Conservation (phyloP, 2,113 vertebrate species). For the Cololabis saira region DNA sequence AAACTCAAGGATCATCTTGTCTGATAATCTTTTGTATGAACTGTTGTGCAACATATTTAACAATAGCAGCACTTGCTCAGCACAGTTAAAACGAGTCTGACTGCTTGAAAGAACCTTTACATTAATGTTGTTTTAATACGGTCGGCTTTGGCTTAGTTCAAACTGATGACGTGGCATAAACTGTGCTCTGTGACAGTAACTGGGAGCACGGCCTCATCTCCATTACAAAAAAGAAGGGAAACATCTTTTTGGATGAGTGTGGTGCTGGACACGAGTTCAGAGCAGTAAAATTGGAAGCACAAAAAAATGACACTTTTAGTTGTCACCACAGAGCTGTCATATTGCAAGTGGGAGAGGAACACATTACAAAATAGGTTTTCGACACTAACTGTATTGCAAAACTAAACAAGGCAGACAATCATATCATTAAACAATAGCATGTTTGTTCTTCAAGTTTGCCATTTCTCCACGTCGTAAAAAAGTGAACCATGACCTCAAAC, state of each 20-base stretch:
- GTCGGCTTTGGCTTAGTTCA: too few species aligned
- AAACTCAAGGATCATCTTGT: too few species aligned
- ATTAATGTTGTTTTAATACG: too few species aligned
- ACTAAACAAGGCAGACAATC: slow-evolving; percentile 73
- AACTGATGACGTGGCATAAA: too few species aligned
- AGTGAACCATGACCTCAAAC: slow-evolving; percentile 61
- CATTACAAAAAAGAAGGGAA: too few species aligned
- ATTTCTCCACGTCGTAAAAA: slow-evolving; percentile 64
- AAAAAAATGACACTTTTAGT: slow-evolving; percentile 13
- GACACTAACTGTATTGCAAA: slow-evolving; percentile 79
- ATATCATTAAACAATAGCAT: slow-evolving; percentile 76
- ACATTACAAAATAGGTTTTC: slow-evolving; percentile 65
- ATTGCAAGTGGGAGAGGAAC: slow-evolving; percentile 48
- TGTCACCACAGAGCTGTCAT: slow-evolving; percentile 50
- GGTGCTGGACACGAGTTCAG: slow-evolving; percentile 13
- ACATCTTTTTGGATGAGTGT: slow-evolving; percentile 4
- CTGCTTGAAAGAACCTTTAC: too few species aligned
- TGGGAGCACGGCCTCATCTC: too few species aligned
- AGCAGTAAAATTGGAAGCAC: slow-evolving; percentile 16
- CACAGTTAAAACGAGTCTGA: too few species aligned
- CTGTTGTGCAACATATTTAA: too few species aligned
- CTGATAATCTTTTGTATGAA: too few species aligned
- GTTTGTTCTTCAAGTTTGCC: slow-evolving; percentile 58
- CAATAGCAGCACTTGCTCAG: too few species aligned
- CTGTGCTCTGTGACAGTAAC: too few species aligned